A percentile compares a stretch with the other conserved stretches of the same genome.
These are phyloP conservation scores for Rhea pennata DNA, from an alignment of 2,113 vertebrate species.

Conservation along the genomic window DNA sequence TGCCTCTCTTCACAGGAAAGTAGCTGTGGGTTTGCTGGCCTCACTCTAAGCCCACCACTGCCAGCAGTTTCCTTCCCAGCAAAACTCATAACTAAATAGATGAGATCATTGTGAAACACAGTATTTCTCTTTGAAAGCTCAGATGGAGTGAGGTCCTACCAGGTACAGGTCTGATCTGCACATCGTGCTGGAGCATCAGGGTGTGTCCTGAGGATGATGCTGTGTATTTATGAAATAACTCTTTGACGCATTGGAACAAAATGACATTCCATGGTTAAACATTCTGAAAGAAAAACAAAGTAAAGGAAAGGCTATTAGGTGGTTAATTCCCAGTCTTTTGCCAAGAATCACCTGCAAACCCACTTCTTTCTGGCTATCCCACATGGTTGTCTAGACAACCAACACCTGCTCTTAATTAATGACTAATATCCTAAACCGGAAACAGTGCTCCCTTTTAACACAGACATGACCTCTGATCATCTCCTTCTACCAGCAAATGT, in stretches of 20 bases:
- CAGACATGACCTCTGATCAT: slow-evolving; percentile 13
- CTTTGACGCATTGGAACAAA: not conserved
- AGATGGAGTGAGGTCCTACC: not conserved
- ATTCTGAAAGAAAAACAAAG: not conserved
- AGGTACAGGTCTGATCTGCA: not conserved
- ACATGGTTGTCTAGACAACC: not conserved
- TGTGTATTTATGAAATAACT: not conserved
- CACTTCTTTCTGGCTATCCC: not conserved
- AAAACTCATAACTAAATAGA: not conserved
- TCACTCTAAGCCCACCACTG: not conserved
- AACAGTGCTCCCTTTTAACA: not conserved
- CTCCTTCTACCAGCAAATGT: slow-evolving; percentile 4
- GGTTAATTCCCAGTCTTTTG: not conserved
- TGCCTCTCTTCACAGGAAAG: not conserved
- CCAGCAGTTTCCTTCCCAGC: not conserved
- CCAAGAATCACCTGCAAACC: not conserved
- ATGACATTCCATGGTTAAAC: not conserved
- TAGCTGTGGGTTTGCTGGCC: not conserved
- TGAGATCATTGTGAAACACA: not conserved
- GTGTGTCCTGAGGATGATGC: not conserved
- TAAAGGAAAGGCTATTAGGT: not conserved
- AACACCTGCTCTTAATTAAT: slow-evolving; percentile 37
- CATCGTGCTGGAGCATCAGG: not conserved
- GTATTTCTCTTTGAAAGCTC: not conserved
- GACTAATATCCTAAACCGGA: not conserved